Conservation (phyloP, 2,797 vertebrate species). For the Gambelia wislizenii region DNA sequence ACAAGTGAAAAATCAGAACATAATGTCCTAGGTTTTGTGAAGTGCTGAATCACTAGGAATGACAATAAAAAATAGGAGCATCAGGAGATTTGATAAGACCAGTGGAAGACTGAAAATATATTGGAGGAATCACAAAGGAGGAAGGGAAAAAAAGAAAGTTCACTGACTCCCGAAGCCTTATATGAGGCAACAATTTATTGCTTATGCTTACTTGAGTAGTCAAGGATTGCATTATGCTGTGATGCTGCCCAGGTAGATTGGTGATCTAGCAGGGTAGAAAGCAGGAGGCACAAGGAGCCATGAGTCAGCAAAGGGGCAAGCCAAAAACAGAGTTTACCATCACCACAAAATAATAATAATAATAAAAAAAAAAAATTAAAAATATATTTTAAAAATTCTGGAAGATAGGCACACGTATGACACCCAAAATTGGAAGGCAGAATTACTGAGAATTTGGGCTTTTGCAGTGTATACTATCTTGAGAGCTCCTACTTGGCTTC, state of each 20-base stretch:
- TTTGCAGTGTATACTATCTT: neutral
- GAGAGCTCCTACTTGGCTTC: neutral
- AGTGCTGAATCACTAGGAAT: conserved; percentile 14
- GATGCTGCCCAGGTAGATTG: neutral
- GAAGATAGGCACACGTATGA: neutral
- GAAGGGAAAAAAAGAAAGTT: neutral
- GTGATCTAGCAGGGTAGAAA: neutral
- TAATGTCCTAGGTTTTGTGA: conserved; percentile 21
- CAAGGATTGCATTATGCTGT: neutral
- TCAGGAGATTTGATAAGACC: conserved; percentile 22
- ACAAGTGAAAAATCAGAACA: neutral
- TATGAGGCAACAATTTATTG: neutral
- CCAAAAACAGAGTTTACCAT: neutral
- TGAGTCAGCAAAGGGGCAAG: neutral
- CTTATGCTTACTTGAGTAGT: neutral
- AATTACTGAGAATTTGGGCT: neutral
- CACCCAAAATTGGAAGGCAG: neutral
- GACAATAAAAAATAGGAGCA: conserved; percentile 13
- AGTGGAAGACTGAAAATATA: conserved; percentile 2
- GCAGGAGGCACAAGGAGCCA: neutral
- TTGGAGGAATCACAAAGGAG: neutral
- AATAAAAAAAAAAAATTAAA: neutral
- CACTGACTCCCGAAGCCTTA: neutral
- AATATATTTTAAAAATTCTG: neutral
- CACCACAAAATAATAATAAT: too few species aligned